Conservation (phyloP, 2,797 vertebrate species). For the Zalophus californianus region DNA sequence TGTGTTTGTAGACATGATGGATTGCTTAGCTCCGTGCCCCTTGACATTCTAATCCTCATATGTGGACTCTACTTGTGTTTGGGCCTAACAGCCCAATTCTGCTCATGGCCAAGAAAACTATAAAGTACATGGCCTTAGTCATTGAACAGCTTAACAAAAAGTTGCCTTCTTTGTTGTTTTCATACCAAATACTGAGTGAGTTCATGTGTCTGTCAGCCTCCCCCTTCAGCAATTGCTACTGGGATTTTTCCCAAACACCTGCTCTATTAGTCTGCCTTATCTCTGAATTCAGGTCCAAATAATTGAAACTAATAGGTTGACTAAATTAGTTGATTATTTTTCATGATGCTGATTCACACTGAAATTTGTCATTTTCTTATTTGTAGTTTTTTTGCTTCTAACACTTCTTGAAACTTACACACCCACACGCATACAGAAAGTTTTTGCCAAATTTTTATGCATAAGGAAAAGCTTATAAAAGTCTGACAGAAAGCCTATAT, state of each 20-base stretch:
- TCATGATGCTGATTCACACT: not conserved
- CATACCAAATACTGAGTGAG: not conserved
- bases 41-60: not conserved
- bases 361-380: slow-evolving; percentile 16
- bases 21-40: not conserved
- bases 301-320: not conserved
- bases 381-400: not conserved
- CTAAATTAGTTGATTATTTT: not conserved
- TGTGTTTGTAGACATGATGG: not conserved
- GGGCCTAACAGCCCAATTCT: not conserved
- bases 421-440: not conserved
- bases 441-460: slow-evolving; percentile 56
- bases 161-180: not conserved
- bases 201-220: not conserved
- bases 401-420: not conserved
- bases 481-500: slow-evolving; percentile 46
- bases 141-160: not conserved
- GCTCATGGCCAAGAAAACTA: not conserved
- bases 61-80: not conserved
- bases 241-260: not conserved
- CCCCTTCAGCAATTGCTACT: not conserved
- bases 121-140: not conserved
- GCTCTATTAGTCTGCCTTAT: not conserved
- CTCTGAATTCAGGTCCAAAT: not conserved
- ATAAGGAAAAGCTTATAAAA: slow-evolving; percentile 61